Conservation (phyloP, 2,888 invertebrate genomes). For the Alitta virens region DNA sequence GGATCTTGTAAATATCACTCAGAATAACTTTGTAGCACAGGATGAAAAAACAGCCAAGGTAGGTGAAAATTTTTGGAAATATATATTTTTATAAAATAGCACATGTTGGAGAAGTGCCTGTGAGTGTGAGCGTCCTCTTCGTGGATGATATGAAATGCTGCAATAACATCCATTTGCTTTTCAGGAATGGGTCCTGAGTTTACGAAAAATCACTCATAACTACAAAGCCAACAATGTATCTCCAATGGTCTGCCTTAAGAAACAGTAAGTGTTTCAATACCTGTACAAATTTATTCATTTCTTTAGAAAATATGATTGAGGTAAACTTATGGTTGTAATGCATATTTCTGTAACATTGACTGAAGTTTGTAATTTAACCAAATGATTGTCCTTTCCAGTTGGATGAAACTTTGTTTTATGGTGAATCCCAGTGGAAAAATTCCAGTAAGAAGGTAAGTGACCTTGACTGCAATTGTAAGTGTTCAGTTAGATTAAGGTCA, state of each 20-base stretch:
- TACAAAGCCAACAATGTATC: slow-evolving; percentile 95
- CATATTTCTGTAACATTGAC: too few relatives aligned
- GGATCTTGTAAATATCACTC: slow-evolving; percentile 98
- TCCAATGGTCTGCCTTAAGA: slow-evolving; percentile 90
- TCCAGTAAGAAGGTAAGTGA: slow-evolving; percentile 75
- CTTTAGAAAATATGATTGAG: too few relatives aligned
- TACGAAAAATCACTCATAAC: slow-evolving; percentile 90
- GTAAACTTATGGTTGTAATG: too few relatives aligned
- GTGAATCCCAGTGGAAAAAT: slow-evolving; percentile 93
- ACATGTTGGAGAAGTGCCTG: too few relatives aligned
- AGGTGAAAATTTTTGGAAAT: slow-evolving; percentile 48
- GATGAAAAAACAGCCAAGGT: slow-evolving; percentile 93
- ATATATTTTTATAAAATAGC: too few relatives aligned
- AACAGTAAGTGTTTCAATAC: slow-evolving; percentile 97
- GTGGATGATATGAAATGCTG: too few relatives aligned
- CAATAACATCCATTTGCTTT: slow-evolving; percentile 45
- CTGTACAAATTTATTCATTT: too few relatives aligned
- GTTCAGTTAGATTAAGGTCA: too few relatives aligned
- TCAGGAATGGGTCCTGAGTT: slow-evolving; percentile 89
- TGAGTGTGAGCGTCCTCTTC: too few relatives aligned
- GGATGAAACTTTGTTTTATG: slow-evolving; percentile 95
- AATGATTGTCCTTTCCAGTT: slow-evolving; percentile 68
- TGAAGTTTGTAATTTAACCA: too few relatives aligned
- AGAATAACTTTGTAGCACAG: slow-evolving; percentile 93
- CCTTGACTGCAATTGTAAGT: too few relatives aligned